Percentiles rank a stretch among this genome's conserved stretches.
phyloP scores from a whole-genome alignment of 2,113 vertebrate species.

The Rutilus rutilus region DNA sequence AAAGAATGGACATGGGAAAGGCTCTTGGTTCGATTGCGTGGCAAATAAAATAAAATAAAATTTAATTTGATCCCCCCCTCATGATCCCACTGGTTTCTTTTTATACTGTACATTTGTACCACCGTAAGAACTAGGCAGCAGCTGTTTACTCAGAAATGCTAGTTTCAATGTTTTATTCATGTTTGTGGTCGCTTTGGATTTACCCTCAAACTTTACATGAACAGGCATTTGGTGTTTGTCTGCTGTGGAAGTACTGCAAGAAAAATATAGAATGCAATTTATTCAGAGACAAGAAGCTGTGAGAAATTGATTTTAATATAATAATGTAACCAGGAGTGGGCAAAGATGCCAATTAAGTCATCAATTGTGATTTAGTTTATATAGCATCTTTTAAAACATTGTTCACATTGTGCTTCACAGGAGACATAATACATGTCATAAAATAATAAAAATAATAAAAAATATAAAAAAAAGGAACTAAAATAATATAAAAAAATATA shows the following conservation, averaged over 20 bases:
- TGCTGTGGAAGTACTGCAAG: not conserved
- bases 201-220: not conserved
- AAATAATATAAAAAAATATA: too few species aligned
- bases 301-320: not conserved
- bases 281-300: not conserved
- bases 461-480: too few species aligned
- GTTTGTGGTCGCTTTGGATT: not conserved
- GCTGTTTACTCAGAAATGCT: not conserved
- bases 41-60: too few species aligned
- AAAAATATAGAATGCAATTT: not conserved
- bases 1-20: conserved; percentile 16
- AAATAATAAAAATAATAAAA: too few species aligned
- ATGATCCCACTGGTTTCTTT: not conserved
- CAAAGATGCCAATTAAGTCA: not conserved
- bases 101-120: not conserved
- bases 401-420: not conserved
- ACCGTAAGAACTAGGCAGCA: conserved; percentile 1
- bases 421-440: not conserved
- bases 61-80: not conserved
- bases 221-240: not conserved
- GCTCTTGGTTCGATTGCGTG: not conserved
- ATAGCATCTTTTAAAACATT: not conserved
- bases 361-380: too few species aligned
- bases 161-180: conserved; percentile 29
- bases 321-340: not conserved